Evolutionary conservation across 2,888 invertebrate species (phyloP).

Genomic region (Sthenelais limicola): DNA sequence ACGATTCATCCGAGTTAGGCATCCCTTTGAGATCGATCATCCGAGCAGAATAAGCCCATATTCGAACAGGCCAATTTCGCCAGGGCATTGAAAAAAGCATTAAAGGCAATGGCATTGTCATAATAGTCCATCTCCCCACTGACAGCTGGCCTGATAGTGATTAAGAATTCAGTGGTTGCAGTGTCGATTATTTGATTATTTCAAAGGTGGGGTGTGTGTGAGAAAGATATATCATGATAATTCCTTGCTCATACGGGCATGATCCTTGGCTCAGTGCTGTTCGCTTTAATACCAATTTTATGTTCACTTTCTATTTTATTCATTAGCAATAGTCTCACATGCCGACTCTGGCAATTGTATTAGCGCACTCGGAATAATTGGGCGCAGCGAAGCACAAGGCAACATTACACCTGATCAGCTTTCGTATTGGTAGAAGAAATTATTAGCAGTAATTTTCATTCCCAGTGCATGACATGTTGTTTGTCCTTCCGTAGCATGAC

Average conservation of each 20-base stretch:
- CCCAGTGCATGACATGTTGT: constrained; percentile 23
- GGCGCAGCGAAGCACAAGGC: constrained; percentile 21
- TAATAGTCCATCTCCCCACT: too few relatives aligned
- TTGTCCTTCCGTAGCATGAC: constrained; percentile 2
- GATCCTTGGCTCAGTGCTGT: constrained; percentile 12
- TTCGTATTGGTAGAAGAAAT: constrained; percentile 16
- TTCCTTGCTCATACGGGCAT: constrained; percentile 18
- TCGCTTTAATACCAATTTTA: background rate
- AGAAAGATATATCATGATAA: too few relatives aligned
- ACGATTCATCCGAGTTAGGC: background rate
- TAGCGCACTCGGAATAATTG: constrained; percentile 26
- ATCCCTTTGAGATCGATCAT: background rate
- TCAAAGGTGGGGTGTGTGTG: too few relatives aligned
- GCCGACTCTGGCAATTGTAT: constrained; percentile 10
- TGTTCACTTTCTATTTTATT: constrained; percentile 24
- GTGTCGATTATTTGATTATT: too few relatives aligned
- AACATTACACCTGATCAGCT: constrained; percentile 29
- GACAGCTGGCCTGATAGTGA: too few relatives aligned
- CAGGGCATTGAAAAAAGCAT: too few relatives aligned
- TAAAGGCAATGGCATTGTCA: too few relatives aligned
- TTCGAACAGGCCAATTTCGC: constrained; percentile 1
- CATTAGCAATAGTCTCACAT: background rate
- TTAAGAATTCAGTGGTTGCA: too few relatives aligned
- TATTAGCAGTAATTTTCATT: constrained; percentile 29
- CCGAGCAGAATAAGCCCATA: constrained; percentile 11